phyloP scores from a whole-genome alignment of 2,888 invertebrate species.

The Smittia sp. region DNA sequence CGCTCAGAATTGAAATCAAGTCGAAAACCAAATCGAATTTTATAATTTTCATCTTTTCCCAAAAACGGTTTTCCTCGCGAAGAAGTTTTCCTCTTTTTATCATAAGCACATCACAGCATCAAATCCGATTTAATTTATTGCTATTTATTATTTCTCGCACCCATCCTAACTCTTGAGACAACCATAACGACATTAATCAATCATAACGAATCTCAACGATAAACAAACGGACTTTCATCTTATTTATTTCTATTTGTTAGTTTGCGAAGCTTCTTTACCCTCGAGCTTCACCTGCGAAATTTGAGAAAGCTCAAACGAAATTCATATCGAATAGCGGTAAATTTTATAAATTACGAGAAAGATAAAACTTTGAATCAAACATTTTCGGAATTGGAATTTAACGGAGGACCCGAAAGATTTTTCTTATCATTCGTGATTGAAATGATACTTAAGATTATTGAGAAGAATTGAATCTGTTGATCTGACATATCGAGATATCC shows the following conservation, averaged over 20 bases:
- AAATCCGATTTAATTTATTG: background rate
- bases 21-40: conserved; percentile 29
- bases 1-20: background rate
- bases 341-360: conserved; percentile 27
- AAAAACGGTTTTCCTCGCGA: background rate
- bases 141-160: background rate
- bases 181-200: conserved; percentile 6
- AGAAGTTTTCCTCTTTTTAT: background rate
- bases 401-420: background rate
- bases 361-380: too few species aligned
- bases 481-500: background rate
- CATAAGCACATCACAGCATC: background rate
- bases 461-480: conserved; percentile 29
- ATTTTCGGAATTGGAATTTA: background rate
- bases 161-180: background rate
- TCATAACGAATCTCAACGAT: background rate
- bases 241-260: conserved; percentile 1
- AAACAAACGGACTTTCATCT: conserved; percentile 8
- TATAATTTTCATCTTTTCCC: conserved; percentile 2
- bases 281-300: background rate
- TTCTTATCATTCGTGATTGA: conserved; percentile 20
- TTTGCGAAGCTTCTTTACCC: background rate
- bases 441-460: conserved; percentile 19
- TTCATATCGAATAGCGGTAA: conserved; percentile 33
- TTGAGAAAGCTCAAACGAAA: background rate